phyloP scores from a whole-genome alignment of 2,888 invertebrate species.

The Linnaemya vulpina region DNA sequence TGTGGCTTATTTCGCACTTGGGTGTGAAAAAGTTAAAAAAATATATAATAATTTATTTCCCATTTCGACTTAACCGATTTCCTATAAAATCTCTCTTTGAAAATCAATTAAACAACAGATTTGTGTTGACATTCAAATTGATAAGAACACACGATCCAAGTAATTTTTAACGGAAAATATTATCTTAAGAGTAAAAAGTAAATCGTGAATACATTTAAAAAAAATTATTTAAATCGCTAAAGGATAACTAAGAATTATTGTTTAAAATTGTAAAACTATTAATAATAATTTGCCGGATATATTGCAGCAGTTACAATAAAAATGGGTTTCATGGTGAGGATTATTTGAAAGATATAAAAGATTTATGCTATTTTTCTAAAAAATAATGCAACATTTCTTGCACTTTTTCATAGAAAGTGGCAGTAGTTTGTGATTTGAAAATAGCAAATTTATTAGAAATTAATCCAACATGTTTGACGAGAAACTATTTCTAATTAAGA shows the following conservation, averaged over 20 bases:
- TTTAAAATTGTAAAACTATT: not conserved
- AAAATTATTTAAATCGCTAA: not conserved
- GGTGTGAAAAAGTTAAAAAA: slow-evolving; percentile 51
- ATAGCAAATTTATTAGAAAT: too few species aligned
- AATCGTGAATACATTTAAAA: not conserved
- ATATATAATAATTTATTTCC: not conserved
- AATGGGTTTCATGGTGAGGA: slow-evolving; percentile 1
- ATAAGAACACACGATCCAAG: not conserved
- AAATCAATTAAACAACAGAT: not conserved
- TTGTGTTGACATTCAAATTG: not conserved
- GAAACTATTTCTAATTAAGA: too few species aligned
- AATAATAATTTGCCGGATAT: not conserved
- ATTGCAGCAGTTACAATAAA: not conserved
- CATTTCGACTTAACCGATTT: slow-evolving; percentile 28
- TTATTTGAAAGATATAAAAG: not conserved
- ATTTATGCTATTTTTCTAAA: too few species aligned
- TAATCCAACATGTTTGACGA: too few species aligned
- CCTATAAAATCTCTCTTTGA: slow-evolving; percentile 51
- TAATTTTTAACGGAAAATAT: not conserved
- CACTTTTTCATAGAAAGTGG: too few species aligned
- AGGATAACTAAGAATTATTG: not conserved
- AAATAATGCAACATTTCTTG: too few species aligned
- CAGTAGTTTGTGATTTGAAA: too few species aligned
- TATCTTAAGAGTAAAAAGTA: not conserved
- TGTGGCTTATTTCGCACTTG: slow-evolving; percentile 51